phyloP scores from a whole-genome alignment of 2,888 invertebrate species.

The Rotaria macrura region DNA sequence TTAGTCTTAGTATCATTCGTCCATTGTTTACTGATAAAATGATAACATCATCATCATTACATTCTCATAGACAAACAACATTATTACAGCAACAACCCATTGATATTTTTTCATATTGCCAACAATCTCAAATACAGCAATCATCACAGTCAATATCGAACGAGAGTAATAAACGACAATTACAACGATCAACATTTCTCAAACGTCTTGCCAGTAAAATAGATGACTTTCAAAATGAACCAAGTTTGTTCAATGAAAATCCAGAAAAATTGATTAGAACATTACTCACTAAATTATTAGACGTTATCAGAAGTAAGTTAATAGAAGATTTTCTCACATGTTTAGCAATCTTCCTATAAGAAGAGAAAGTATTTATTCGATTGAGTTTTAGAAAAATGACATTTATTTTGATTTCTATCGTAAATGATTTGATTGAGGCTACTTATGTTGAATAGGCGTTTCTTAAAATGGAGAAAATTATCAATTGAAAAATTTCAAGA shows the following conservation, averaged over 20 bases:
- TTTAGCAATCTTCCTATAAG: too few species aligned
- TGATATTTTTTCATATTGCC: background rate
- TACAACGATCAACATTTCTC: background rate
- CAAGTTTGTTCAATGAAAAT: background rate
- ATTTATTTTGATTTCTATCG: too few species aligned
- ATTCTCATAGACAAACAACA: background rate
- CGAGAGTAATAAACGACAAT: background rate
- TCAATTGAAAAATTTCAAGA: too few species aligned
- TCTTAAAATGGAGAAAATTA: too few species aligned
- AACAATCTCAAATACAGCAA: background rate
- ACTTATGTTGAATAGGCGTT: too few species aligned
- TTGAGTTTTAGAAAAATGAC: too few species aligned
- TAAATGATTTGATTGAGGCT: too few species aligned
- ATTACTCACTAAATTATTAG: background rate
- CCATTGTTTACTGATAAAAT: background rate
- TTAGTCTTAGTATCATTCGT: background rate
- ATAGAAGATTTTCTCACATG: too few species aligned
- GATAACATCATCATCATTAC: background rate
- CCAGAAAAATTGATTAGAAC: background rate
- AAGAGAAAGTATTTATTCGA: too few species aligned
- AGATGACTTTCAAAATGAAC: constrained; percentile 2
- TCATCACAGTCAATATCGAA: background rate
- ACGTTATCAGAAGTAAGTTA: background rate
- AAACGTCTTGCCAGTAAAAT: background rate
- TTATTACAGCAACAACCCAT: background rate